Evolutionary conservation across 2,797 vertebrate genomes (phyloP).

Genomic region (Epinephelus malabaricus): DNA sequence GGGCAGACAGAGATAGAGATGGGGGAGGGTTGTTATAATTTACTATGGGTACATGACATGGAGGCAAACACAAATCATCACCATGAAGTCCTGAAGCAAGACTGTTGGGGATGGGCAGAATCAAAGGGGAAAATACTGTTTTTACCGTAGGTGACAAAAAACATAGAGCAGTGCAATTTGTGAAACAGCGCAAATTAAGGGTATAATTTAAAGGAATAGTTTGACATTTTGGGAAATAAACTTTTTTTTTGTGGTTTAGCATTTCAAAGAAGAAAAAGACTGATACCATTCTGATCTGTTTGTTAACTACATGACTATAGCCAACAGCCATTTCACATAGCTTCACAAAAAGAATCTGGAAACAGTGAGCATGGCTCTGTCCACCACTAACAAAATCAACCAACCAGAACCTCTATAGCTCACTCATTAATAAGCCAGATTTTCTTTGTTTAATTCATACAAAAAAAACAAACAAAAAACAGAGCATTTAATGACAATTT

Average conservation of each 20-base stretch:
- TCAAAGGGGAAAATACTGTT: neutral
- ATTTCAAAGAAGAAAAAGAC: neutral
- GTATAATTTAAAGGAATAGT: neutral
- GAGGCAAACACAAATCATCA: conserved; percentile 22
- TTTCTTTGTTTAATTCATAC: neutral
- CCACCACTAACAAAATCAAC: too few species aligned
- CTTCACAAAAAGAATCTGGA: neutral
- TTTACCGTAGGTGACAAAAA: neutral
- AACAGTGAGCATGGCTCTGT: neutral
- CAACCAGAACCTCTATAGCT: neutral
- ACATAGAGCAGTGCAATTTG: neutral
- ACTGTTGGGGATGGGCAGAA: neutral
- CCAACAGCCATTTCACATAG: neutral
- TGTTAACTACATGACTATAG: too few species aligned
- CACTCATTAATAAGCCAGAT: neutral
- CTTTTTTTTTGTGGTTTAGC: too few species aligned
- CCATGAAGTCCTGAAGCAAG: neutral
- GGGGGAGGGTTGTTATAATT: neutral
- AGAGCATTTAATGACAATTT: too few species aligned
- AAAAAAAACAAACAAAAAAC: neutral
- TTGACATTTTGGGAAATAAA: neutral
- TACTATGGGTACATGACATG: neutral
- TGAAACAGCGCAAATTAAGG: neutral
- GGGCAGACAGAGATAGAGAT: neutral
- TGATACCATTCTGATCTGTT: too few species aligned